Conservation (phyloP, 2,888 invertebrate species). For the Eristalis arbustorum region DNA sequence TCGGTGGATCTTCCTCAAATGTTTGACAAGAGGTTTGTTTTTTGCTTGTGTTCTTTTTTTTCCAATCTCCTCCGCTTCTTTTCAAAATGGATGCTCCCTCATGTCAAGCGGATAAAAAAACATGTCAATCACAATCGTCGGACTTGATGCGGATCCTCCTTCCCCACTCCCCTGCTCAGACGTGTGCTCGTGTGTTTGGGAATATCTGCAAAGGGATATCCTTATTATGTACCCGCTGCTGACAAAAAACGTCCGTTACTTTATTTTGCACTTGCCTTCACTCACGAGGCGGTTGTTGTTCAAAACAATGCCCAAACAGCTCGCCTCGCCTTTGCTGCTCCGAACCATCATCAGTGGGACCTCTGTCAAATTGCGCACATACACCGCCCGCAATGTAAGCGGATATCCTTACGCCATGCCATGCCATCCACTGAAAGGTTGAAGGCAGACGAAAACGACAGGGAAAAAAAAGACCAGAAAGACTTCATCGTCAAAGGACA, state of each 20-base stretch:
- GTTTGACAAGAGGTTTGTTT: neutral
- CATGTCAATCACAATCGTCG: conserved; percentile 16
- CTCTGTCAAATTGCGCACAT: neutral
- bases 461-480: neutral
- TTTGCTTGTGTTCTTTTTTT: neutral
- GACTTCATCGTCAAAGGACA: neutral
- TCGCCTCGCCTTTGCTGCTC: neutral
- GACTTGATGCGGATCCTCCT: too few species aligned
- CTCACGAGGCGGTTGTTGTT: conserved; percentile 18
- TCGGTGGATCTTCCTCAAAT: neutral
- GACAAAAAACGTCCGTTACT: conserved; percentile 11
- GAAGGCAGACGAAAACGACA: neutral
- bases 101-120: neutral
- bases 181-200: neutral
- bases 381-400: neutral
- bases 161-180: neutral
- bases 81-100: neutral
- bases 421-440: conserved; percentile 1
- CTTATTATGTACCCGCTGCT: neutral
- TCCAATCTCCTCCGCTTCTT: neutral
- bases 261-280: conserved; percentile 20
- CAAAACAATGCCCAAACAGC: conserved; percentile 15
- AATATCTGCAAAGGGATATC: neutral
- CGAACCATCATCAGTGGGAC: neutral
- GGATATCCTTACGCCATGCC: conserved; percentile 20